These are phyloP conservation scores for Thalassophryne amazonica DNA, from an alignment of 2,797 vertebrate genomes.

Conservation along the genomic window DNA sequence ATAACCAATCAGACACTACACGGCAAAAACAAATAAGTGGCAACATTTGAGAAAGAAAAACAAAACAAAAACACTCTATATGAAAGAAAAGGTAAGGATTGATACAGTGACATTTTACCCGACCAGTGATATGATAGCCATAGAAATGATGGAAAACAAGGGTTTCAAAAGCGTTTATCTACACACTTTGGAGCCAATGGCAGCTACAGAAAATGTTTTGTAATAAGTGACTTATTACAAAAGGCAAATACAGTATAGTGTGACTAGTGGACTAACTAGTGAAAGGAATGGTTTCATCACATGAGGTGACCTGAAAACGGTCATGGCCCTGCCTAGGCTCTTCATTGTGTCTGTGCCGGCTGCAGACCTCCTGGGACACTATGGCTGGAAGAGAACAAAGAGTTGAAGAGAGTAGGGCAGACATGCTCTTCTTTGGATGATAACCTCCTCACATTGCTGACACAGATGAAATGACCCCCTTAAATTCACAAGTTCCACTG, in stretches of 20 bases:
- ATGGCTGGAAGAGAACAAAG: constrained; percentile 27
- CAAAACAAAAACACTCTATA: too few relatives aligned
- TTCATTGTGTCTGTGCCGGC: not conserved
- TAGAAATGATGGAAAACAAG: too few relatives aligned
- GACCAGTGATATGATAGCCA: too few relatives aligned
- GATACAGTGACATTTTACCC: too few relatives aligned
- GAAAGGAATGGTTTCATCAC: not conserved
- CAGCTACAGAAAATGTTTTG: too few relatives aligned
- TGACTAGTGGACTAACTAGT: constrained; percentile 3
- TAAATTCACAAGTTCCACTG: constrained; percentile 17
- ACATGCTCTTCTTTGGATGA: constrained; percentile 9
- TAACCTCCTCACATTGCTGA: constrained; percentile 34
- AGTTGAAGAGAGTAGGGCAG: constrained; percentile 13
- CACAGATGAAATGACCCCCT: constrained; percentile 6
- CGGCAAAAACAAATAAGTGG: too few relatives aligned
- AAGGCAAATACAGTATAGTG: constrained; percentile 14
- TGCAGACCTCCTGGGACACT: constrained; percentile 29
- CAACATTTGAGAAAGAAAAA: too few relatives aligned
- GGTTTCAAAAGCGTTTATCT: too few relatives aligned
- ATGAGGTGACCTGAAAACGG: constrained; percentile 1
- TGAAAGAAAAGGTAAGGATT: too few relatives aligned
- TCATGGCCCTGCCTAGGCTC: not conserved
- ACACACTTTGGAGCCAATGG: too few relatives aligned
- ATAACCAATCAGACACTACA: too few relatives aligned
- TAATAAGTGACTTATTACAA: too few relatives aligned